Base-by-base conservation (phyloP, 2,113 vertebrate species). In the Ageneiosus marmoratus region DNA sequence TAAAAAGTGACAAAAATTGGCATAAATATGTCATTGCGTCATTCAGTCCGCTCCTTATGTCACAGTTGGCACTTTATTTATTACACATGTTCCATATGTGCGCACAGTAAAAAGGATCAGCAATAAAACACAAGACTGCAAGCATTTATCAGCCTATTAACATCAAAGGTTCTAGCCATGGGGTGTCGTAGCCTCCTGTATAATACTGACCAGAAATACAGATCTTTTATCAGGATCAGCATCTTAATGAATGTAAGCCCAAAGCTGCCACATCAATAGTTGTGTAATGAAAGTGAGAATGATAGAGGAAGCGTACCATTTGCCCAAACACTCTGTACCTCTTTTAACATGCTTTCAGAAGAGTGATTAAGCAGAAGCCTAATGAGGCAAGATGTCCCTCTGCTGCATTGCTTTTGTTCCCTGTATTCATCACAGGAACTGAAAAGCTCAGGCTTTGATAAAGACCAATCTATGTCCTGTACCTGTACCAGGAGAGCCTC, bases 351-450 rank as follows among this genome's bases (percentile, higher is more conserved):
- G 79, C 82, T 84, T 88, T 88, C 79, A 84, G 85, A 77, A 69
- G 73, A 80, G 76, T 82, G 87, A 88, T 88, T 86, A 86, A 84
- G 76, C 85, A 7, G 62, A 70, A 22, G 50, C 78, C 83, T 86
- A 88, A 86, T 88, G 85, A 86, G 80, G 82, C 65, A 72, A 86
- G 77, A 84, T 83, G 83, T 84, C 80, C 65, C 46, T 86, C 50
- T 62, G 34, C 51, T 60, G 51, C 67, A 74, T 37, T 27, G 41
- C 74, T 85, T 88, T 88, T 88, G 87, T 88, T 86, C 85, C 70
- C 77, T 6, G 55, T 20, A 84, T 85, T 86, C 87, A 88, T 82
- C 48, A 29, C 80, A 77, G 37, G 72, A 80, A 80, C 77, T 87
- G 70, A 87, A 82, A 84, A 81, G 81, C 84, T 67, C 73, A 70